A percentile compares a stretch with the other conserved stretches of the same genome.
Evolutionary conservation across 2,888 invertebrate species (phyloP).

Genomic region (Callyntrura sp.): DNA sequence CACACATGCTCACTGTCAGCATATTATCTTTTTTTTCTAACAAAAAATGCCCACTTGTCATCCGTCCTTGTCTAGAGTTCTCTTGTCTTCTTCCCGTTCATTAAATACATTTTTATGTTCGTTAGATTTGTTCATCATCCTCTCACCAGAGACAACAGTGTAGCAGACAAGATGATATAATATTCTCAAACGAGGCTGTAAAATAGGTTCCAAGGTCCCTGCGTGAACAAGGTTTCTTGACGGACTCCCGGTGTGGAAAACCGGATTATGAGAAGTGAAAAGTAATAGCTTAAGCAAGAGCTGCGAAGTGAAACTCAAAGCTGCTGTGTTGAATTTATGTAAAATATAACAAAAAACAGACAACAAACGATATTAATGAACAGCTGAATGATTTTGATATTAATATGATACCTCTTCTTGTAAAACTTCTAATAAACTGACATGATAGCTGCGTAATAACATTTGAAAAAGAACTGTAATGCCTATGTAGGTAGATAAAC

Average conservation of each 20-base stretch:
- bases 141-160: constrained; percentile 2
- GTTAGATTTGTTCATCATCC: constrained; percentile 11
- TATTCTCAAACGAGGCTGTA: constrained; percentile 23
- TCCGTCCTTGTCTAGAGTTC: not conserved
- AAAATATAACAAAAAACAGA: constrained; percentile 33
- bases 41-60: constrained; percentile 2
- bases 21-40: not conserved
- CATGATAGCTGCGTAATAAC: constrained; percentile 30
- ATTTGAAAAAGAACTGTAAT: not conserved
- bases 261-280: constrained; percentile 47
- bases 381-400: constrained; percentile 48
- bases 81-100: not conserved
- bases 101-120: too few relatives aligned
- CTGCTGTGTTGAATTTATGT: constrained; percentile 51
- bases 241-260: constrained; percentile 49
- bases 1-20: constrained; percentile 1
- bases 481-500: not conserved
- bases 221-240: constrained; percentile 43
- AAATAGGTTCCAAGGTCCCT: constrained; percentile 42
- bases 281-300: constrained; percentile 32
- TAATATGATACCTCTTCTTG: constrained; percentile 43
- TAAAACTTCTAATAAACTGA: constrained; percentile 28
- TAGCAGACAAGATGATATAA: constrained; percentile 11
- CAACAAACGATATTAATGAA: constrained; percentile 53
- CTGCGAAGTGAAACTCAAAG: not conserved